phyloP scores from a whole-genome alignment of 2,113 vertebrate species.

The Guaruba guarouba region DNA sequence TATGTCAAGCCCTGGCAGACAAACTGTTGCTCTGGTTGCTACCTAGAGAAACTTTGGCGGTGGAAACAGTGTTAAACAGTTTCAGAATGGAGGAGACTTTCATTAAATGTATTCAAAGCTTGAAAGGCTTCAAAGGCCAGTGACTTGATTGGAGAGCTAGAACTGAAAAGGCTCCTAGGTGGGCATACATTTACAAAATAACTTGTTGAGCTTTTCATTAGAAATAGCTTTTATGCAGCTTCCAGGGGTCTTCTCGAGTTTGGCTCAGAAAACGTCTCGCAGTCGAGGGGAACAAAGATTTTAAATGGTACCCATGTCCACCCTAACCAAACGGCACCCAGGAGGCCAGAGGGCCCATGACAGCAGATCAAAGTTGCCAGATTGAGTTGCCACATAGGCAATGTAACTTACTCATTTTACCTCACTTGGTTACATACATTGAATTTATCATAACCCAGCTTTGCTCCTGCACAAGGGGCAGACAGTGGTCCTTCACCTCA shows the following conservation, averaged over 20 bases:
- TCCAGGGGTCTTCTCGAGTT: background rate
- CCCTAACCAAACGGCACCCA: background rate
- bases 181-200: background rate
- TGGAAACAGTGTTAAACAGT: background rate
- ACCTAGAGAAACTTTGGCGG: background rate
- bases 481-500: background rate
- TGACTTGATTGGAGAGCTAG: background rate
- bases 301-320: background rate
- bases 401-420: background rate
- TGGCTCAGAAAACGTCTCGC: background rate
- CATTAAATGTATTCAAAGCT: background rate
- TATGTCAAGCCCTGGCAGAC: background rate
- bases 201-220: background rate
- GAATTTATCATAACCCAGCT: background rate
- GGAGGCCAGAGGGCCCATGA: background rate
- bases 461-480: background rate
- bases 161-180: background rate
- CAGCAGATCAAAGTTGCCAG: background rate
- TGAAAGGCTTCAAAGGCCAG: constrained; percentile 9
- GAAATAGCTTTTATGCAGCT: background rate
- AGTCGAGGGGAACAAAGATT: background rate
- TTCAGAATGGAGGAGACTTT: background rate
- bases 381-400: background rate
- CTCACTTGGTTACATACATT: background rate
- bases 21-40: background rate